Evolutionary conservation across 1,140 invertebrate genomes (phyloP), one percentile per base, ranked within the genome.

Genomic region (Listronotus oregonensis): DNA sequence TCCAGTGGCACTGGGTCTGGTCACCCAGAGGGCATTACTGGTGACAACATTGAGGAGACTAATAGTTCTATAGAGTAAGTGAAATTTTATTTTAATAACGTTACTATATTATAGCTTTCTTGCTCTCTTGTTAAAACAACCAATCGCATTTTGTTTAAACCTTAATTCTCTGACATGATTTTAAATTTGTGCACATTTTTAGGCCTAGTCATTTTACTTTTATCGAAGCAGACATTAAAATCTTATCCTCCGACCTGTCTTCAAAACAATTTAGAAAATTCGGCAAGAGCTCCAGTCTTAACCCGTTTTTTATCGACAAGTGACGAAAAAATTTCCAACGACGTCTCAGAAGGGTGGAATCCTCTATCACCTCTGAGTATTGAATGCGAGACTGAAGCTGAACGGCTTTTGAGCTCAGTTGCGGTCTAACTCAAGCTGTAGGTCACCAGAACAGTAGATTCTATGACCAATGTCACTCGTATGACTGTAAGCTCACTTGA

Each of bases 401-500:
- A 84, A 63, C 77, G 79, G 67, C 80, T 89, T 64, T 63, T 85
- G 7, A 85, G 82, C 61, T 85, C 86, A 8, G 83, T 52, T 84
- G 84, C 55, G 82, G 64, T 85, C 84, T 2, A 79, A 81, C 14
- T 79, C 79, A 17, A 83, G 80, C 17, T 82, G 82, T 5, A 73
- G 80, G 47, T 81, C 83, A 0, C 39, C 12, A 80, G 81, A 40
- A 87, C 85, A 1, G 87, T 87, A 5, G 89, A 90, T 78, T 90
- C 89, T 3, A 87, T 90, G 86, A 90, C 89, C 12, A 89, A 90
- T 76, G 87, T 90, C 0, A 90, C 88, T 6, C 85, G 87, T 74
- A 85, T 89, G 71, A 90, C 88, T 3, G 71, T 86, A 44, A 86
- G 85, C 77, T 80, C 82, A 74, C 73, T 83, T 77, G 76, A 84